These are phyloP conservation scores for Karalla daura DNA, from an alignment of 2,797 vertebrate species.

Conservation along the genomic window DNA sequence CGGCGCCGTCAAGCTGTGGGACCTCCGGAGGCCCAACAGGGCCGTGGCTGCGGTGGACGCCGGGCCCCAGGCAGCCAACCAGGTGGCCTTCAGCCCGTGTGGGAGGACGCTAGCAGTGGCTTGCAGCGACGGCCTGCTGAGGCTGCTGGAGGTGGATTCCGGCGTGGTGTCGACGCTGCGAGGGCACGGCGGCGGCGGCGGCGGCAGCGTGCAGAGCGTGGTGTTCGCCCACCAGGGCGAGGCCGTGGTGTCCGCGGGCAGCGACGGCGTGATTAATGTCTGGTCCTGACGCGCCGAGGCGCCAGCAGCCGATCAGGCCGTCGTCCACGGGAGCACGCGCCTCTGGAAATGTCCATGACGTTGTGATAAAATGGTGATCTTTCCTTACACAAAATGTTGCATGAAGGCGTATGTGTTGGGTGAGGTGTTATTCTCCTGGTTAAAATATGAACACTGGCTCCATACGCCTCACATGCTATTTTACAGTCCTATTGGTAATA, in stretches of 20 bases:
- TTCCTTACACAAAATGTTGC: too few species aligned
- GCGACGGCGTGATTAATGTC: constrained; percentile 58
- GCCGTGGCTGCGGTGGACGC: constrained; percentile 75
- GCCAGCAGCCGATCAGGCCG: too few species aligned
- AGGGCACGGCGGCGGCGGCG: constrained; percentile 76
- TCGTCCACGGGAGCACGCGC: too few species aligned
- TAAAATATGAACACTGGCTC: too few species aligned
- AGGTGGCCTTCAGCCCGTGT: constrained; percentile 83
- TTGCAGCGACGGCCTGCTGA: constrained; percentile 79
- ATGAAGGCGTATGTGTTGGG: too few species aligned
- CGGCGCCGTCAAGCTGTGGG: constrained; percentile 86
- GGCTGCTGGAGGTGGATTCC: constrained; percentile 78
- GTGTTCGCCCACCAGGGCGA: constrained; percentile 77
- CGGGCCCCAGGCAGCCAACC: constrained; percentile 84
- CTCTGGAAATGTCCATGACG: too few species aligned
- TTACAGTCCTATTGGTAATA: too few species aligned
- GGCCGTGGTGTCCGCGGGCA: constrained; percentile 81
- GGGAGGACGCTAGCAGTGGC: constrained; percentile 85
- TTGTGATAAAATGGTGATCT: too few species aligned
- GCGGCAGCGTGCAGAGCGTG: constrained; percentile 76
- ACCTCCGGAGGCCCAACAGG: constrained; percentile 71
- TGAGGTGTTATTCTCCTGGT: too few species aligned
- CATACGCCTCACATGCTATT: too few species aligned
- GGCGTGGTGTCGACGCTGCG: constrained; percentile 71
- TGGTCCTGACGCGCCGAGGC: constrained; percentile 43